Evolutionary conservation across 2,797 vertebrate genomes (phyloP).

Genomic region (Peromyscus nudipes): DNA sequence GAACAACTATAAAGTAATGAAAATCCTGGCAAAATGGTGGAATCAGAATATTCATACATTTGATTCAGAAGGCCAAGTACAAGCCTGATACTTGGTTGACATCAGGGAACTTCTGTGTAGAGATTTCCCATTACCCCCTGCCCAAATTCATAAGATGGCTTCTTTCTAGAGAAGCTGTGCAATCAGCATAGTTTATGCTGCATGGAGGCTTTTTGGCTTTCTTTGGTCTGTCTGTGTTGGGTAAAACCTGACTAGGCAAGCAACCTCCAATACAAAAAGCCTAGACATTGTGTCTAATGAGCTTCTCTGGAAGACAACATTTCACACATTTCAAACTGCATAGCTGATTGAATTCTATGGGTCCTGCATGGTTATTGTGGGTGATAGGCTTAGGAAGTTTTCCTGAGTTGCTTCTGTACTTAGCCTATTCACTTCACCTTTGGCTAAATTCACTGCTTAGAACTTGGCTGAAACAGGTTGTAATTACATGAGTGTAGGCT

Average conservation of each 20-base stretch:
- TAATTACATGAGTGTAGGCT: neutral
- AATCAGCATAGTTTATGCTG: neutral
- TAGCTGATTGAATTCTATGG: neutral
- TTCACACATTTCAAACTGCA: neutral
- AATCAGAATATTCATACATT: neutral
- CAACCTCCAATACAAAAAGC: neutral
- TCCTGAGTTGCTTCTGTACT: neutral
- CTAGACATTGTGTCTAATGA: neutral
- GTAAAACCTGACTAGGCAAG: neutral
- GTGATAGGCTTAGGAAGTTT: neutral
- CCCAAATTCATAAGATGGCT: neutral
- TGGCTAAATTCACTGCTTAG: neutral
- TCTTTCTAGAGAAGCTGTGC: neutral
- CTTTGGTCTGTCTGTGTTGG: neutral
- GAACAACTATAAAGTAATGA: neutral
- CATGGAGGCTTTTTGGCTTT: neutral
- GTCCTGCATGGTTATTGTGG: neutral
- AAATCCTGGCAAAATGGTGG: fast-evolving
- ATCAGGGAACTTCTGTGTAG: neutral
- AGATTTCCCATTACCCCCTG: fast-evolving
- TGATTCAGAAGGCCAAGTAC: neutral
- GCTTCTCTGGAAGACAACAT: neutral
- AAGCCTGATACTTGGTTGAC: neutral
- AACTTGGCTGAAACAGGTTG: neutral
- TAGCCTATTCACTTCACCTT: neutral